Evolutionary conservation across 2,113 vertebrate genomes (phyloP).

Genomic region (Sinocyclocheilus maitianheensis): DNA sequence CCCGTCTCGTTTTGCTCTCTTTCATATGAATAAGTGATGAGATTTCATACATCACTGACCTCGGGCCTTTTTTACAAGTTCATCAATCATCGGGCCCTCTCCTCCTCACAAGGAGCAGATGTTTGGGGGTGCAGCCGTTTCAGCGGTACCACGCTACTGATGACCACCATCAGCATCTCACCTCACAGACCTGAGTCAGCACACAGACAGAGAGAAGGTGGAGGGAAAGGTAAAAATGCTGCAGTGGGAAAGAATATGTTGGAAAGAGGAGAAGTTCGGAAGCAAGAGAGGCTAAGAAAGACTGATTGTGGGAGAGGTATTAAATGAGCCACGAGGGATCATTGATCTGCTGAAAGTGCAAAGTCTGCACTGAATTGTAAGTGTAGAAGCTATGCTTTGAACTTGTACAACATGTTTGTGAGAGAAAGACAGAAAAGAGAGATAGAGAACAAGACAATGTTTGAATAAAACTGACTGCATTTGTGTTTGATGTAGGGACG

Average conservation of each 20-base stretch:
- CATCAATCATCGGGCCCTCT: constrained; percentile 55
- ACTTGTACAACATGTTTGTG: constrained; percentile 68
- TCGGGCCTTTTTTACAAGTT: constrained; percentile 53
- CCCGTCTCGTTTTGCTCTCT: constrained; percentile 1
- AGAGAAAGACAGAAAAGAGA: not conserved
- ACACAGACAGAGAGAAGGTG: constrained; percentile 25
- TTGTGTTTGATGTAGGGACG: not conserved
- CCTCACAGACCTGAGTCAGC: constrained; percentile 50
- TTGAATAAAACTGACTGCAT: not conserved
- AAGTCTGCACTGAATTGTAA: constrained; percentile 71
- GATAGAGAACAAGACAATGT: not conserved
- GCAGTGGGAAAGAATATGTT: constrained; percentile 12
- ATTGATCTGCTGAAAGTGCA: constrained; percentile 77
- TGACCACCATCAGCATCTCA: constrained; percentile 15
- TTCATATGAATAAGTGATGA: constrained; percentile 57
- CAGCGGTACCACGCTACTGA: constrained; percentile 25
- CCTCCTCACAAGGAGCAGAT: constrained; percentile 46
- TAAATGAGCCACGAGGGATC: constrained; percentile 67
- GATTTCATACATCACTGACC: constrained; percentile 59
- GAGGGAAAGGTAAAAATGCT: constrained; percentile 27
- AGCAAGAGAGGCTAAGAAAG: constrained; percentile 30
- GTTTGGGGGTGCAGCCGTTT: constrained; percentile 38
- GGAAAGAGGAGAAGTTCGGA: constrained; percentile 8
- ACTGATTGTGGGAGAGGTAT: constrained; percentile 37
- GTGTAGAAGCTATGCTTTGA: constrained; percentile 65